Evolutionary conservation across 2,113 vertebrate species (phyloP).

Genomic region (Rhabdomys dilectus): DNA sequence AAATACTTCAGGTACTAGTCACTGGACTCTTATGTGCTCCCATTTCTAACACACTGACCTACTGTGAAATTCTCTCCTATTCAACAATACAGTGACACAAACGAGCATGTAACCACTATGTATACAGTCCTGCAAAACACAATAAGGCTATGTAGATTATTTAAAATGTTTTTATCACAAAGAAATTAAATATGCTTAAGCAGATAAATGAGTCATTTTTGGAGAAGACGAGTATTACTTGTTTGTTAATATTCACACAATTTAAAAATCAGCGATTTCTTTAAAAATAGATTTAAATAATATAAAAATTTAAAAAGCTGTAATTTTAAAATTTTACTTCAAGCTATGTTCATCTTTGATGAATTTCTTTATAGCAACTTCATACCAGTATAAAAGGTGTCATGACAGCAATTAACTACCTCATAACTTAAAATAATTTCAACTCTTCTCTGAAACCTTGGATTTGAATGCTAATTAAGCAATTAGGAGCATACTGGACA

Average conservation of each 20-base stretch:
- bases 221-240: neutral
- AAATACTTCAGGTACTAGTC: neutral
- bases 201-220: neutral
- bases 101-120: neutral
- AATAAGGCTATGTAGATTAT: neutral
- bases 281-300: neutral
- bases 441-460: constrained; percentile 56
- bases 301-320: neutral
- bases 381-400: constrained; percentile 54
- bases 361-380: constrained; percentile 54
- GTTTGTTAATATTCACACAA: neutral
- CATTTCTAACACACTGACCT: neutral
- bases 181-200: neutral
- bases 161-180: neutral
- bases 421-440: constrained; percentile 71
- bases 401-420: constrained; percentile 61
- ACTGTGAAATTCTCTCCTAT: neutral
- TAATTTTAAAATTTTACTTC: constrained; percentile 46
- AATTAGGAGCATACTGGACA: constrained; percentile 70
- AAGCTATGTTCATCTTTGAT: neutral
- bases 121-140: neutral
- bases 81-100: neutral
- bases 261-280: constrained; percentile 32
- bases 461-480: constrained; percentile 79
- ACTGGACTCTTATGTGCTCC: neutral